Conservation (phyloP, 2,113 vertebrate species). For the Lycocorax pyrrhopterus region DNA sequence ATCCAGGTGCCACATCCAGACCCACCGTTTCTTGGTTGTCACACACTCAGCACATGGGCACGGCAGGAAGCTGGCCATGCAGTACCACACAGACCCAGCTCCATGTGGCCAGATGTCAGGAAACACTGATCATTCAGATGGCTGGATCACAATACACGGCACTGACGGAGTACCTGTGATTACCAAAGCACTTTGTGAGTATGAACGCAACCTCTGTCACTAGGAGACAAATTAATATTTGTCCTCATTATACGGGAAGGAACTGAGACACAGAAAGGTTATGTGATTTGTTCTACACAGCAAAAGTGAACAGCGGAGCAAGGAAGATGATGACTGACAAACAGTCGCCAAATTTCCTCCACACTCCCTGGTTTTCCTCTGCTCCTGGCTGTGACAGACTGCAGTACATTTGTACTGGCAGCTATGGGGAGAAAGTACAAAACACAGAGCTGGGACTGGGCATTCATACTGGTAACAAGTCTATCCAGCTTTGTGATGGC, state of each 20-base stretch:
- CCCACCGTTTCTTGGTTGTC: not conserved
- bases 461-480: not conserved
- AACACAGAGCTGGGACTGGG: not conserved
- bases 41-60: not conserved
- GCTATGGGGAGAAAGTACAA: not conserved
- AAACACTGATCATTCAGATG: not conserved
- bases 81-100: not conserved
- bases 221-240: conserved; percentile 46
- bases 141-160: not conserved
- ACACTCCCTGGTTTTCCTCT: not conserved
- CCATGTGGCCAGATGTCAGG: not conserved
- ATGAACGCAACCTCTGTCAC: not conserved
- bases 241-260: not conserved
- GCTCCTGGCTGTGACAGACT: not conserved
- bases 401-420: not conserved
- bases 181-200: not conserved
- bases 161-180: not conserved
- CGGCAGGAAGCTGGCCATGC: not conserved
- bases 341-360: not conserved
- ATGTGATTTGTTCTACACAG: not conserved
- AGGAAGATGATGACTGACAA: not conserved
- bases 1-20: not conserved
- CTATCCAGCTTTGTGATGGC: not conserved
- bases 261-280: conserved; percentile 22
- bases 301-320: not conserved